phyloP scores from a whole-genome alignment of 1,140 invertebrate genomes.

The Drosophila virilis region DNA sequence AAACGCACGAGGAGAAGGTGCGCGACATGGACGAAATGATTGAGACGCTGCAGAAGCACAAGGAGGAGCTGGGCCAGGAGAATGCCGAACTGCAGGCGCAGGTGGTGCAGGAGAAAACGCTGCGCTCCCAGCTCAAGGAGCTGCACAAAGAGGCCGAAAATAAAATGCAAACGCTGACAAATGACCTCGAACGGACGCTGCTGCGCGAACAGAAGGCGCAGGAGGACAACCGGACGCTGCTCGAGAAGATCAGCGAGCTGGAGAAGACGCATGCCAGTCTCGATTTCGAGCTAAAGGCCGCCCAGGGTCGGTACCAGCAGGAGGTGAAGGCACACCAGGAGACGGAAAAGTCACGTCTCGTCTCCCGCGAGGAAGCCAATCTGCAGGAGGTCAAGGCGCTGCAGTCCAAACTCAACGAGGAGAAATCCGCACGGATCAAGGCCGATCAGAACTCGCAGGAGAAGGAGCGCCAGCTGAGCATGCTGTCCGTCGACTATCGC shows the following conservation, averaged over 20 bases:
- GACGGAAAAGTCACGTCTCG: conserved; percentile 91
- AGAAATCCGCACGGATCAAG: conserved; percentile 92
- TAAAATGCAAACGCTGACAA: conserved; percentile 88
- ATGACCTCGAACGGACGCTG: conserved; percentile 90
- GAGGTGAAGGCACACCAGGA: conserved; percentile 95
- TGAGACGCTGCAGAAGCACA: conserved; percentile 89
- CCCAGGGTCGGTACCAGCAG: conserved; percentile 94
- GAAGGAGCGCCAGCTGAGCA: conserved; percentile 96
- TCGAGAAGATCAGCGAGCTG: conserved; percentile 91
- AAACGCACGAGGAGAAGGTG: conserved; percentile 91
- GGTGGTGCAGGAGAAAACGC: conserved; percentile 92
- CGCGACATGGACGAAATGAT: conserved; percentile 90
- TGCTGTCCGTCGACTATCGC: conserved; percentile 96
- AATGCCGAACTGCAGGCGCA: conserved; percentile 91
- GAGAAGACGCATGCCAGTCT: conserved; percentile 96
- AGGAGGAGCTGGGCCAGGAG: conserved; percentile 92
- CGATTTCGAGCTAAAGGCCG: conserved; percentile 93
- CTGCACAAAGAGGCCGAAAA: conserved; percentile 91
- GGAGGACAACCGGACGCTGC: conserved; percentile 91
- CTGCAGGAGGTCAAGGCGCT: conserved; percentile 93
- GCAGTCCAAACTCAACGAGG: conserved; percentile 95
- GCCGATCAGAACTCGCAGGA: conserved; percentile 94
- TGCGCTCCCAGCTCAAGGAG: conserved; percentile 89
- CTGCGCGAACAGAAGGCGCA: conserved; percentile 89
- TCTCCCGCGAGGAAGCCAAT: conserved; percentile 96